phyloP scores from a whole-genome alignment of 2,888 invertebrate species.

The Macrosiphum euphorbiae region DNA sequence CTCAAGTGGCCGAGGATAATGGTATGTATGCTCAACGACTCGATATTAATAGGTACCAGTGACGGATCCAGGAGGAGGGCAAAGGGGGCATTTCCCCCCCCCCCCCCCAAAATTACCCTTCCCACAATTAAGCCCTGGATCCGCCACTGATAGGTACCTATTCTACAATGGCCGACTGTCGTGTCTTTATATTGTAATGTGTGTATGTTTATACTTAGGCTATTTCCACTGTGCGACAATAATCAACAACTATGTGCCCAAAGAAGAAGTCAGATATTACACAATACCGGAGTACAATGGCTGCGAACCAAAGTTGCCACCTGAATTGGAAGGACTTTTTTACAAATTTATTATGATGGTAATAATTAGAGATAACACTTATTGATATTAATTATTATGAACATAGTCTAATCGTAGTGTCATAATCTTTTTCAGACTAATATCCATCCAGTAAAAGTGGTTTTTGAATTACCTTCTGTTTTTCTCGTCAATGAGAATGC shows the following conservation, averaged over 20 bases:
- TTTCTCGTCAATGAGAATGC: slow-evolving; percentile 83
- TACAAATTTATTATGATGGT: slow-evolving; percentile 85
- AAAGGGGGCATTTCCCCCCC: no score
- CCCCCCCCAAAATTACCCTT: no score
- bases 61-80: no score
- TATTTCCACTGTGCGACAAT: slow-evolving; percentile 93
- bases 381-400: slow-evolving; percentile 17
- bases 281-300: slow-evolving; percentile 83
- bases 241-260: slow-evolving; percentile 94
- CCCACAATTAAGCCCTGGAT: no score
- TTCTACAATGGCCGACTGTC: not conserved
- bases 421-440: slow-evolving; percentile 76
- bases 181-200: not conserved
- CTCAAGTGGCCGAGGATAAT: slow-evolving; percentile 99
- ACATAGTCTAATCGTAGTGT: not conserved
- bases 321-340: slow-evolving; percentile 80
- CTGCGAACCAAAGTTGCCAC: slow-evolving; percentile 81
- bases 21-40: slow-evolving; percentile 71
- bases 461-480: slow-evolving; percentile 81
- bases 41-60: no score
- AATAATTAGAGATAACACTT: slow-evolving; percentile 62
- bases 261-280: slow-evolving; percentile 86
- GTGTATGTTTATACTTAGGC: slow-evolving; percentile 70
- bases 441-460: slow-evolving; percentile 86
- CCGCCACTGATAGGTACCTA: no score